Base-by-base conservation (phyloP, 2,888 invertebrate genomes). In the Cheilosia scutellata region DNA sequence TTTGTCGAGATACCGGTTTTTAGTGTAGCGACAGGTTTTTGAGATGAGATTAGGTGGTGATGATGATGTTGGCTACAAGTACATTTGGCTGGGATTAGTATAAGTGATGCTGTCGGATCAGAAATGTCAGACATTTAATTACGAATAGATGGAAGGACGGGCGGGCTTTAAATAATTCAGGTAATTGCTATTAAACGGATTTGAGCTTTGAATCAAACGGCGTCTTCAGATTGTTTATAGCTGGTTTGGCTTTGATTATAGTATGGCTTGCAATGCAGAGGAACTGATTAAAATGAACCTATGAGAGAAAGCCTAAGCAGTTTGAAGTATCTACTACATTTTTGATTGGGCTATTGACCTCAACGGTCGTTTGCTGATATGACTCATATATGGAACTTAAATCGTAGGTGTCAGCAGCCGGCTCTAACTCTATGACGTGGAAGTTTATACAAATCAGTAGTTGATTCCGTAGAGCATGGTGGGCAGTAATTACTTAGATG, bases 71-170 rank as follows among this genome's bases (percentile, higher is more conserved):
- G n/a, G 13, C 40, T 62, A 63, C 47, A 37, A 55, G 29, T 16
- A 37, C 57, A 76, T 65, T 70, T n/a, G 63, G 37, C 31, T 70
- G 29, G 65, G 65, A 80, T 75, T 47, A 70, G 68, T 65, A 20
- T 20, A 57, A 58, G 51, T 63, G 68, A 70, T 63, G 74, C 70
- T 79, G 79, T 66, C 65, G 37, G 84, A 60, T 75, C 57, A 76
- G 51, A 63, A 71, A 84, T 84, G 80, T 79, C 75, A 75, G 84
- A 55, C 58, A 80, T 76, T 84, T 79, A 84, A 84, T 84, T 75
- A 70, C 74, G 78, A 70, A 70, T 70, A 76, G 65, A 74, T 65
- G 63, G 57, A 74, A 57, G 65, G 42, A 75, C 47, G 16, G 63
- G 20, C 20, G 20, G 63, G 75, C 55, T n/a, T 40, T 33, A 55